Evolutionary conservation across 2,113 vertebrate genomes (phyloP).

Genomic region (Perognathus longimembris): DNA sequence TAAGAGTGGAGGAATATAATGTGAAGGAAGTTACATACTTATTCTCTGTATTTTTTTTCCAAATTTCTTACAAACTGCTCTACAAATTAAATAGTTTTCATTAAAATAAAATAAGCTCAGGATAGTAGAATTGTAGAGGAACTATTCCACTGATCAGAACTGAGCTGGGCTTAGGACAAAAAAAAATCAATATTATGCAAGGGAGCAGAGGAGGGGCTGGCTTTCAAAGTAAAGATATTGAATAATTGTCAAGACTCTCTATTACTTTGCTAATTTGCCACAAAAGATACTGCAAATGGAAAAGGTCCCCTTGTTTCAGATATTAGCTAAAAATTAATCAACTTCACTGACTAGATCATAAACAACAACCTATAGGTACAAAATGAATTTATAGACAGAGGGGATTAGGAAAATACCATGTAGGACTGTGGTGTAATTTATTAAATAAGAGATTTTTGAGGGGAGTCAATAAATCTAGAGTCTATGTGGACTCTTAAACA

Average conservation of each 20-base stretch:
- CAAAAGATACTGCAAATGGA: constrained; percentile 29
- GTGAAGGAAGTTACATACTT: background rate
- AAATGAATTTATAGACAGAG: constrained; percentile 48
- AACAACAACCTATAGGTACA: constrained; percentile 37
- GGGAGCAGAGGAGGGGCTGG: background rate
- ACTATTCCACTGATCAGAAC: background rate
- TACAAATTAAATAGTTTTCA: background rate
- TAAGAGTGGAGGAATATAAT: background rate
- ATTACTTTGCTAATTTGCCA: constrained; percentile 57
- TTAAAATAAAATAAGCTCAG: background rate
- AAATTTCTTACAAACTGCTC: background rate
- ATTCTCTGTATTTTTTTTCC: background rate
- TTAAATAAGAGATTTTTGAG: background rate
- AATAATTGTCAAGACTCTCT: constrained; percentile 30
- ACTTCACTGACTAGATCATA: constrained; percentile 58
- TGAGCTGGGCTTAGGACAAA: background rate
- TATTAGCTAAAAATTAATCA: constrained; percentile 74
- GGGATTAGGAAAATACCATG: background rate
- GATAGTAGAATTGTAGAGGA: background rate
- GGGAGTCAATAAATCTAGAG: background rate
- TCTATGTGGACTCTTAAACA: background rate
- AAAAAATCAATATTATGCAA: constrained; percentile 42
- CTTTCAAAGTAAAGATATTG: constrained; percentile 53
- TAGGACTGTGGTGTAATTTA: background rate
- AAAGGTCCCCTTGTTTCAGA: constrained; percentile 44